Percentiles rank a stretch among this genome's conserved stretches.
These are phyloP conservation scores for Chascanopsetta lugubris DNA, from an alignment of 2,113 vertebrate species.

Conservation along the genomic window DNA sequence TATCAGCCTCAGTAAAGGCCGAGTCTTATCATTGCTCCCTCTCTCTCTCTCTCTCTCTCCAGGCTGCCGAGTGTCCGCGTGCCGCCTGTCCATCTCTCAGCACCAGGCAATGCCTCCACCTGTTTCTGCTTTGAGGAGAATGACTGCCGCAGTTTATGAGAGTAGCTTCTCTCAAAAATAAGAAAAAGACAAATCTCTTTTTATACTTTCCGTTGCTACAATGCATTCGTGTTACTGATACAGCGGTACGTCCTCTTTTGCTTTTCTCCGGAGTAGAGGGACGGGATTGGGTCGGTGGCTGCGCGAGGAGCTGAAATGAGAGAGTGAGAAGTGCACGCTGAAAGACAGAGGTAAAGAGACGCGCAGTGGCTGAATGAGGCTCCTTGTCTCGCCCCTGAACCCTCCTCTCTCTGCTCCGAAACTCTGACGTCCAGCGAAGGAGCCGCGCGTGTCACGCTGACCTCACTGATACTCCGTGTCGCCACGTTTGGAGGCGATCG, in stretches of 20 bases:
- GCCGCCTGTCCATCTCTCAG: slow-evolving; percentile 64
- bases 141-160: slow-evolving; percentile 23
- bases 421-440: slow-evolving; percentile 67
- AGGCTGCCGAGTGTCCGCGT: slow-evolving; percentile 34
- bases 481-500: background rate
- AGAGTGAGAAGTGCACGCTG: slow-evolving; percentile 64
- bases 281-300: background rate
- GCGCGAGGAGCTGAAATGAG: slow-evolving; percentile 16
- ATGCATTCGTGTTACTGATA: too few relatives aligned
- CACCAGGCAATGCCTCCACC: slow-evolving; percentile 69
- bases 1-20: slow-evolving; percentile 54
- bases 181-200: too few relatives aligned
- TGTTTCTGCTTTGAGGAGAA: slow-evolving; percentile 48
- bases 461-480: slow-evolving; percentile 67
- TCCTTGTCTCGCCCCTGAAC: slow-evolving; percentile 63
- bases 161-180: too few relatives aligned
- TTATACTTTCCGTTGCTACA: too few relatives aligned
- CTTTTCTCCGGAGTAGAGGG: slow-evolving; percentile 6
- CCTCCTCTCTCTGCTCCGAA: slow-evolving; percentile 55
- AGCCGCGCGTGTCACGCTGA: slow-evolving; percentile 59
- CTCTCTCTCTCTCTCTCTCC: slow-evolving; percentile 30
- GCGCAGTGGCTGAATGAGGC: slow-evolving; percentile 63
- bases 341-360: slow-evolving; percentile 58
- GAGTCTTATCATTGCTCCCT: slow-evolving; percentile 44
- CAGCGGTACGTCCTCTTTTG: background rate